Evolutionary conservation across 2,888 invertebrate genomes (phyloP).

Genomic region (Temnothorax rugatulus): DNA sequence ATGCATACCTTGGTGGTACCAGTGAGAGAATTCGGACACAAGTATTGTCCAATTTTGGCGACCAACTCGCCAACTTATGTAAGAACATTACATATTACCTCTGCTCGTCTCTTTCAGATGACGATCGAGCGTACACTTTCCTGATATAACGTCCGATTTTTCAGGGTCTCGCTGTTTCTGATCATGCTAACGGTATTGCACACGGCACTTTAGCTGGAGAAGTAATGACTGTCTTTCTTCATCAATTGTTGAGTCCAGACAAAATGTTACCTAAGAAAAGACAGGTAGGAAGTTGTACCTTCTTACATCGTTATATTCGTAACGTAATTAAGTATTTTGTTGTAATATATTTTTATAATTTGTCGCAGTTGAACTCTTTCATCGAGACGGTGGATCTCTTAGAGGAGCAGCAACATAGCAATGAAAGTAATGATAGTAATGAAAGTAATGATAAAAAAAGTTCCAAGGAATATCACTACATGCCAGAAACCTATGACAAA

Average conservation of each 20-base stretch:
- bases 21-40: constrained; percentile 83
- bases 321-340: constrained; percentile 15
- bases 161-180: constrained; percentile 85
- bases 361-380: constrained; percentile 77
- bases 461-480: constrained; percentile 76
- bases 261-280: constrained; percentile 78
- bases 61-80: constrained; percentile 85
- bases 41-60: constrained; percentile 82
- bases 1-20: constrained; percentile 83
- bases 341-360: constrained; percentile 1
- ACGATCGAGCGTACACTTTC: not conserved
- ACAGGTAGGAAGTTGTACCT: constrained; percentile 71
- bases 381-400: constrained; percentile 79
- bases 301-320: constrained; percentile 1
- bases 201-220: constrained; percentile 87
- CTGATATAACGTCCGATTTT: constrained; percentile 26
- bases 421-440: constrained; percentile 63
- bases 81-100: constrained; percentile 58
- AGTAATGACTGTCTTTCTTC: constrained; percentile 86
- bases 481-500: constrained; percentile 81
- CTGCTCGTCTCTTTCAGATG: not conserved
- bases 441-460: constrained; percentile 66
- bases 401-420: constrained; percentile 46
- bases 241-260: constrained; percentile 84
- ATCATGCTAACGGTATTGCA: constrained; percentile 87